phyloP scores from a whole-genome alignment of 1,140 invertebrate genomes.

The Drosophila repletoides region DNA sequence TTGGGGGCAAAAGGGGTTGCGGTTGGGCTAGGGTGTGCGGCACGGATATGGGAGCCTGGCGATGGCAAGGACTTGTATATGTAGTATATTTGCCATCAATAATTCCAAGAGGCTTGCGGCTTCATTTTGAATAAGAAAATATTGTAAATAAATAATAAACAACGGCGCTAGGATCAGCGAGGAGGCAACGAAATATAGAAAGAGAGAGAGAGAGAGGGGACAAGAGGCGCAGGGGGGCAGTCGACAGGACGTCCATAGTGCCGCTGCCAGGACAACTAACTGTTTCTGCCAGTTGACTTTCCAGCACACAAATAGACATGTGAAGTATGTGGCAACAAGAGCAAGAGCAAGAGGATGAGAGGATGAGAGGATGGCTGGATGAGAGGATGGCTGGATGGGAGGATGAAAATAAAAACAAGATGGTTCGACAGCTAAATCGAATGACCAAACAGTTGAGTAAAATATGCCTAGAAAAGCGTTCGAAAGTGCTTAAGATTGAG shows the following conservation, averaged over 20 bases:
- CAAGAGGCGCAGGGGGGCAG: too few species aligned
- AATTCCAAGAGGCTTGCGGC: conserved; percentile 69
- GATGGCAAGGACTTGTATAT: conserved; percentile 20
- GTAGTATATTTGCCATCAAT: conserved; percentile 63
- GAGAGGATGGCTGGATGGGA: conserved; percentile 20
- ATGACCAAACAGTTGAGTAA: conserved; percentile 8
- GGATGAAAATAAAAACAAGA: background rate
- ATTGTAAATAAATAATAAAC: conserved; percentile 78
- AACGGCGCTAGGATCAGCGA: conserved; percentile 4
- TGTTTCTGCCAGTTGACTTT: conserved; percentile 63
- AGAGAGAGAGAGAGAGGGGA: background rate
- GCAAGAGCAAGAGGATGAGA: conserved; percentile 8
- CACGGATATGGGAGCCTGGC: too few species aligned
- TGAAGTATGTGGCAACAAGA: conserved; percentile 66
- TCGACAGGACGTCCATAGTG: conserved; percentile 30
- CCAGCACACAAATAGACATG: conserved; percentile 25
- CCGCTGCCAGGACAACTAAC: conserved; percentile 55
- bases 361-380: too few species aligned
- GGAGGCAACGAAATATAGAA: conserved; percentile 5
- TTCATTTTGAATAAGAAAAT: conserved; percentile 80
- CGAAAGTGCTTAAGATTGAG: background rate
- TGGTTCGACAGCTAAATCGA: conserved; percentile 15
- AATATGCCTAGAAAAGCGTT: conserved; percentile 19
- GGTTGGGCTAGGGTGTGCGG: background rate
- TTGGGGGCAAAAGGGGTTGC: background rate